These are phyloP conservation scores for Erebia palarica DNA, from an alignment of 2,888 invertebrate species.

Conservation along the genomic window DNA sequence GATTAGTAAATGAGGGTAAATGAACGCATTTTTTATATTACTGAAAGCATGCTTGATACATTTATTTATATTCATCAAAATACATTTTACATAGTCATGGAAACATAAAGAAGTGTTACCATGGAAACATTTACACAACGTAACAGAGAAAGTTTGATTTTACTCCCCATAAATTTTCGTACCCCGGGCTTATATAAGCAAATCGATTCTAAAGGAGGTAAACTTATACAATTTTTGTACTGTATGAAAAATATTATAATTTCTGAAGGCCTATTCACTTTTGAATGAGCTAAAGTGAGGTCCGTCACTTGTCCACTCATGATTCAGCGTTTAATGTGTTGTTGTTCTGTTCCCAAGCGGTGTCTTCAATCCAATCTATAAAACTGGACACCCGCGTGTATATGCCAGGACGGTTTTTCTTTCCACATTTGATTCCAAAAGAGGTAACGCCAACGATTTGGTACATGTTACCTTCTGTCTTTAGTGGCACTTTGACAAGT, in stretches of 20 bases:
- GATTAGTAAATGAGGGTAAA: no score
- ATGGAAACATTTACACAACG: no score
- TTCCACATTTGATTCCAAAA: conserved; percentile 48
- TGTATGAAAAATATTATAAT: not conserved
- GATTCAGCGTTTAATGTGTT: not conserved
- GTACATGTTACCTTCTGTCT: conserved; percentile 42
- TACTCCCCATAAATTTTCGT: no score
- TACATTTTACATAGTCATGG: no score
- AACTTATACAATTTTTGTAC: no score
- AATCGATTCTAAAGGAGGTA: no score
- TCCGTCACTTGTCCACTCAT: not conserved
- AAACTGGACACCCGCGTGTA: conserved; percentile 49
- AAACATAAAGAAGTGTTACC: no score
- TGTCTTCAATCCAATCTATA: conserved; percentile 50
- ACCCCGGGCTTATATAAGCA: no score
- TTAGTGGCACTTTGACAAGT: conserved; percentile 57
- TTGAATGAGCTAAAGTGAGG: not conserved
- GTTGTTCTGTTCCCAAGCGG: conserved; percentile 43
- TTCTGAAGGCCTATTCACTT: not conserved
- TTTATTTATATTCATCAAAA: no score
- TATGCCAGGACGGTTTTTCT: conserved; percentile 44
- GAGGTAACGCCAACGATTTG: conserved; percentile 51
- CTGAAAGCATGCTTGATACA: no score
- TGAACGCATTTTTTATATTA: no score
- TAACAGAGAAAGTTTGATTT: no score